Evolutionary conservation across 2,888 invertebrate genomes (phyloP).

Genomic region (Liodrosophila aerea): DNA sequence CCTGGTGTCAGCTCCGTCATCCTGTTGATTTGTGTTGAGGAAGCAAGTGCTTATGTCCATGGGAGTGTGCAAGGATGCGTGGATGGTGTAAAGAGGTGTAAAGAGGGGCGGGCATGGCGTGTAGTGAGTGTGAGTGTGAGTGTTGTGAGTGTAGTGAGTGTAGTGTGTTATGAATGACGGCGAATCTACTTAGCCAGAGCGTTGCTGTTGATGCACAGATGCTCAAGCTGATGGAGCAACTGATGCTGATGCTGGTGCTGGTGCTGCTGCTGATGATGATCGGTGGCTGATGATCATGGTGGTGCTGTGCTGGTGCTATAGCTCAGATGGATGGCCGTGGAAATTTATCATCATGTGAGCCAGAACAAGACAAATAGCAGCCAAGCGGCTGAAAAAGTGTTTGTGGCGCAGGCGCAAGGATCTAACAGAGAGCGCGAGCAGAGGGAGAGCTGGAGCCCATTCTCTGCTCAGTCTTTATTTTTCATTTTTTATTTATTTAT

Average conservation of each 20-base stretch:
- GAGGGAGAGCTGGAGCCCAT: slow-evolving; percentile 34
- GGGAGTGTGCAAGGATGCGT: slow-evolving; percentile 1
- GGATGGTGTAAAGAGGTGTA: slow-evolving; percentile 9
- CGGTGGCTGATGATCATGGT: slow-evolving; percentile 22
- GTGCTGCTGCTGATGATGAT: slow-evolving; percentile 17
- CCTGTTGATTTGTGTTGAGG: slow-evolving; percentile 73
- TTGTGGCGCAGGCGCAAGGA: slow-evolving; percentile 63
- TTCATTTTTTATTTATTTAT: neutral
- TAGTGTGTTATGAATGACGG: slow-evolving; percentile 57
- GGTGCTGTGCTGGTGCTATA: slow-evolving; percentile 29
- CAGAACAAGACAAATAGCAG: slow-evolving; percentile 66
- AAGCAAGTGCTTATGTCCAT: slow-evolving; percentile 69
- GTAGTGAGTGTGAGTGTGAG: slow-evolving; percentile 10
- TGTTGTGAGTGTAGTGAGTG: slow-evolving; percentile 22
- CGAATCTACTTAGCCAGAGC: slow-evolving; percentile 56
- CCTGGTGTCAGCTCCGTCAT: slow-evolving; percentile 69
- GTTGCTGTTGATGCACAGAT: slow-evolving; percentile 30
- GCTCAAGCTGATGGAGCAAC: slow-evolving; percentile 20
- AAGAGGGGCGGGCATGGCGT: slow-evolving; percentile 8
- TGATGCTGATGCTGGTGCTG: slow-evolving; percentile 32
- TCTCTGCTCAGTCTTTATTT: slow-evolving; percentile 9
- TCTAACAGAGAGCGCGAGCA: slow-evolving; percentile 40
- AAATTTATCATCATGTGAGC: slow-evolving; percentile 65
- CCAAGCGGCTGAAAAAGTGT: slow-evolving; percentile 22
- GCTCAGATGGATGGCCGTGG: slow-evolving; percentile 61